Conservation (phyloP, 2,113 vertebrate genomes). For the Manacus vitellinus region DNA sequence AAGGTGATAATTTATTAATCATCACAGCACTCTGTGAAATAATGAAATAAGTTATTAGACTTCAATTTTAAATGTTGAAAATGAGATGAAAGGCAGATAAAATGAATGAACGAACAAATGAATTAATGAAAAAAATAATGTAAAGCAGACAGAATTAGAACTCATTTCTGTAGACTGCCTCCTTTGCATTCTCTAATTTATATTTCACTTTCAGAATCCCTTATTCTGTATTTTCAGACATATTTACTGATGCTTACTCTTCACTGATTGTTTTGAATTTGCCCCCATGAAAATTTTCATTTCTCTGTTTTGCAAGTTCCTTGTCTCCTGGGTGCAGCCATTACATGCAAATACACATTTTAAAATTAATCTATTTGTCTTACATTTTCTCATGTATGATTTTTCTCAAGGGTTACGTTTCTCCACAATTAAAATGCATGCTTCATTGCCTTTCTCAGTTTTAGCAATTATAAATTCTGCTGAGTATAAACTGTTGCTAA, state of each 20-base stretch:
- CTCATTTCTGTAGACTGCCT: neutral
- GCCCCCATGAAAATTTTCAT: neutral
- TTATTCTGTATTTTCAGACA: neutral
- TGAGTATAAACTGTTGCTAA: slow-evolving; percentile 45
- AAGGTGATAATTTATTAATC: neutral
- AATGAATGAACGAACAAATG: neutral
- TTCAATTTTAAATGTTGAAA: neutral
- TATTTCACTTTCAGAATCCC: neutral
- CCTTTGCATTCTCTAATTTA: neutral
- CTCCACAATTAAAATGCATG: slow-evolving; percentile 42
- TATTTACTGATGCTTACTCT: neutral
- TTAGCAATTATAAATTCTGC: slow-evolving; percentile 55
- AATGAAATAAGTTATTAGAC: neutral
- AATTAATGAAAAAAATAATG: neutral
- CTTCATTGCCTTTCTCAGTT: slow-evolving; percentile 30
- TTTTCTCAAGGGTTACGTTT: slow-evolving; percentile 45
- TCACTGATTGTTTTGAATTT: neutral
- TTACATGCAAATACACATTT: slow-evolving; percentile 3
- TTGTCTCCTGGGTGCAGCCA: neutral
- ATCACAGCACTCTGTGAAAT: neutral
- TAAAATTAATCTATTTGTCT: slow-evolving; percentile 28
- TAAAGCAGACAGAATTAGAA: neutral
- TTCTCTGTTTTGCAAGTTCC: neutral
- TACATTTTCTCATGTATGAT: slow-evolving; percentile 3
- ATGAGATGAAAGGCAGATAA: neutral